Evolutionary conservation across 2,888 invertebrate species (phyloP), one percentile per base, ranked within the genome.

Genomic region (Rhorus exstirpatorius): DNA sequence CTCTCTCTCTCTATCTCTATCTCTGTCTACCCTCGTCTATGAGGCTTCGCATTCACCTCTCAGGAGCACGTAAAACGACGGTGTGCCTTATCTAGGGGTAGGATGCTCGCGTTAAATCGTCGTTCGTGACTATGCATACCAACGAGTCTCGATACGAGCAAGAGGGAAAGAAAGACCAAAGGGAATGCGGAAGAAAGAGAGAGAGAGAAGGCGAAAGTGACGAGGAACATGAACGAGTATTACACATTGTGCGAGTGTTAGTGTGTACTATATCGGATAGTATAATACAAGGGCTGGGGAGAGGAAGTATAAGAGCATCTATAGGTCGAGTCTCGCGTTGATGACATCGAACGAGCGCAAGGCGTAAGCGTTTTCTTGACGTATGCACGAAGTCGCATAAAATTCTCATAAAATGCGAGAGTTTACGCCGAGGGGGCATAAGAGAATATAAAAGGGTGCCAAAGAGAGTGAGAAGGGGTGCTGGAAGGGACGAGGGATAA

Each of bases 51-150:
- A 31, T 38, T 61, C 19, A 6, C 35, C 26, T 19, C 38, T 7
- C 31, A 53, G 74, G 63, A 31, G 65, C 67, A 68, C 79, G 79
- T 44, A 61, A 68, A 72, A 70, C 82, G 77, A 53, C 85, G 82
- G 67, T 88, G 90, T 90, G 91, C 90, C 91, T 90, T 91, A 91
- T 91, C 91, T 89, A 83, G 83, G 81, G 75, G 60, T 35, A 53
- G 83, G 82, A 84, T 86, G 90, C 85, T 80, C 86, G 88, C 86
- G 90, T 89, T 91, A 91, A 91, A 91, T 90, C 91, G 90, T 86
- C 81, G 89, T 87, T 87, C 91, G 90, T 91, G 91, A 87, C 88
- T 87, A 86, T 88, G 87, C 91, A 91, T 91, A 90, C 88, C 88
- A 89, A 87, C 85, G 83, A 75, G 82, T 68, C 35, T 77, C 67